phyloP scores from a whole-genome alignment of 2,113 vertebrate genomes.

The Onychostoma macrolepis region DNA sequence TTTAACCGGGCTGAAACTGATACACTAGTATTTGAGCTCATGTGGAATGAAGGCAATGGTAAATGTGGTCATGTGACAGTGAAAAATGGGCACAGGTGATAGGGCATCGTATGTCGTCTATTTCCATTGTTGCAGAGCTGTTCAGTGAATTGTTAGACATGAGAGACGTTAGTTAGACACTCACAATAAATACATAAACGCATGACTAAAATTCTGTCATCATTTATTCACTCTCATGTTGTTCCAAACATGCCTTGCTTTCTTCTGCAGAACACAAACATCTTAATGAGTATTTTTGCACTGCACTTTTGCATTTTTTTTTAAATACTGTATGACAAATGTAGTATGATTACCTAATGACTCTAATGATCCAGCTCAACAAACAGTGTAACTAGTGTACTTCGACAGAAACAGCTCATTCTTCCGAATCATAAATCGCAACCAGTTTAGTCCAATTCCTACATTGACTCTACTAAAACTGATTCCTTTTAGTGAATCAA shows the following conservation, averaged over 20 bases:
- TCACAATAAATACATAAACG: neutral
- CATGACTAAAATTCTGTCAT: neutral
- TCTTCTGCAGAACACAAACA: neutral
- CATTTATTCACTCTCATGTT: neutral
- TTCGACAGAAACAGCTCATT: no score
- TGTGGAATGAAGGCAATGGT: neutral
- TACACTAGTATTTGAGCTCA: neutral
- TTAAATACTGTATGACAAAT: neutral
- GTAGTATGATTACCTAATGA: neutral
- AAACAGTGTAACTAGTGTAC: no score
- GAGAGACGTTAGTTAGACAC: neutral
- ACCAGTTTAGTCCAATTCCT: neutral
- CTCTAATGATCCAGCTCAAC: neutral
- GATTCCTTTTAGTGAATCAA: neutral
- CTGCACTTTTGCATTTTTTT: neutral
- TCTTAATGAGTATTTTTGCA: neutral
- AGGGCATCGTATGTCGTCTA: neutral
- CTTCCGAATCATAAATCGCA: no score
- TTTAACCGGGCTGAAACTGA: conserved; percentile 8
- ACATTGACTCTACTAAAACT: no score
- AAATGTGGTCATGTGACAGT: conserved; percentile 18
- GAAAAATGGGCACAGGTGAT: conserved; percentile 31
- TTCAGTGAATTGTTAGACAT: neutral
- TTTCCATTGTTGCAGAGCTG: conserved; percentile 16
- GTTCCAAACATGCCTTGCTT: neutral